phyloP scores from a whole-genome alignment of 1,140 invertebrate genomes.

The Notospermus geniculatus region DNA sequence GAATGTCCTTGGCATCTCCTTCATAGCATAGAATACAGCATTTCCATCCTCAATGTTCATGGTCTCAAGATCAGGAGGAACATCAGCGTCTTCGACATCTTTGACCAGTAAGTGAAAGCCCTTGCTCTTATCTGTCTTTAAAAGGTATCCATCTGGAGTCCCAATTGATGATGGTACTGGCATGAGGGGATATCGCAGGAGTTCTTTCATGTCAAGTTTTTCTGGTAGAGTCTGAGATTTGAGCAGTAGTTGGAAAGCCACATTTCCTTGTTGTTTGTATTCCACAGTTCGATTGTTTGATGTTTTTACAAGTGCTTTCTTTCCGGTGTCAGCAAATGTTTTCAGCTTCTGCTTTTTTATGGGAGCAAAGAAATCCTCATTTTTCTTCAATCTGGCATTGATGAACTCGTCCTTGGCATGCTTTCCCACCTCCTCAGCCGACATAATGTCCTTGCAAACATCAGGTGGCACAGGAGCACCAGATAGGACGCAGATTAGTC shows the following conservation, averaged over 20 bases:
- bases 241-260: constrained; percentile 21
- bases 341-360: constrained; percentile 25
- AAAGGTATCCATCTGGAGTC: constrained; percentile 18
- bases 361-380: constrained; percentile 26
- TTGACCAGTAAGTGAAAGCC: constrained; percentile 16
- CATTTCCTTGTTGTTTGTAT: constrained; percentile 23
- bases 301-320: constrained; percentile 18
- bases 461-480: neutral
- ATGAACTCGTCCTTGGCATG: neutral
- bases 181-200: constrained; percentile 12
- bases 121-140: constrained; percentile 23
- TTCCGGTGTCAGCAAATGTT: constrained; percentile 20
- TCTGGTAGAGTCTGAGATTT: constrained; percentile 11
- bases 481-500: constrained; percentile 7
- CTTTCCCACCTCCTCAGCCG: neutral
- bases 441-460: neutral
- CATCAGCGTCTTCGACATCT: constrained; percentile 8
- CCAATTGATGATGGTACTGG: constrained; percentile 11
- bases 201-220: constrained; percentile 9
- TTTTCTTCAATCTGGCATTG: constrained; percentile 20
- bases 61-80: constrained; percentile 10
- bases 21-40: constrained; percentile 19
- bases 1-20: constrained; percentile 13
- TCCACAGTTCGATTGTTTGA: constrained; percentile 16
- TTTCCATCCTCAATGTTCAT: constrained; percentile 21